These are phyloP conservation scores for Hyperoplus lanceolatus DNA, from an alignment of 2,797 vertebrate species.

Conservation along the genomic window DNA sequence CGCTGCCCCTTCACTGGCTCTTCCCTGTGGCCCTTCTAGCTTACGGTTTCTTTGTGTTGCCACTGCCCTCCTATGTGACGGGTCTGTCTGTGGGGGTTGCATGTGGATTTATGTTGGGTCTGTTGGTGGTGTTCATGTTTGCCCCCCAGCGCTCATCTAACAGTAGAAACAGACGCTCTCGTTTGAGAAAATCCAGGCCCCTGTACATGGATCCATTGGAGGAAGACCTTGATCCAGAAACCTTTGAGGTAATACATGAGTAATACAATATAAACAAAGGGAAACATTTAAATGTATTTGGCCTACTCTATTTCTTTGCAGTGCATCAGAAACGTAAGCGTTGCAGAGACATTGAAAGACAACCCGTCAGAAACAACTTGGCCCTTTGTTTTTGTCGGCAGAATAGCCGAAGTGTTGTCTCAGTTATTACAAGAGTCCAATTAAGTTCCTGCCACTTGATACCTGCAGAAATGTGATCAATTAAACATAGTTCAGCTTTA, in stretches of 20 bases:
- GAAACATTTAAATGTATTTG: background rate
- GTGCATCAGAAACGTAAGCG: background rate
- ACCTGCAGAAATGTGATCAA: background rate
- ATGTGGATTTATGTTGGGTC: slow-evolving; percentile 87
- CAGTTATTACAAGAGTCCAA: background rate
- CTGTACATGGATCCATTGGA: slow-evolving; percentile 44
- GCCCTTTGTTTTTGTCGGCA: too few relatives aligned
- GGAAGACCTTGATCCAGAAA: slow-evolving; percentile 56
- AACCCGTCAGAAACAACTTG: background rate
- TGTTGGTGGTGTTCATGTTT: slow-evolving; percentile 84
- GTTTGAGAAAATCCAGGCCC: slow-evolving; percentile 28
- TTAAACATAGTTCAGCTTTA: background rate
- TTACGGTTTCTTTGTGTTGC: slow-evolving; percentile 89
- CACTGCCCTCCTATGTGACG: slow-evolving; percentile 87
- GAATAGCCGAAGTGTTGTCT: background rate
- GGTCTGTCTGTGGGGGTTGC: slow-evolving; percentile 88
- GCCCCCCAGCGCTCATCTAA: slow-evolving; percentile 47
- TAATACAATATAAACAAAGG: slow-evolving; percentile 9
- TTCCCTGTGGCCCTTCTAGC: slow-evolving; percentile 83
- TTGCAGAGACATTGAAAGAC: slow-evolving; percentile 6
- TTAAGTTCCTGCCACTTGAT: background rate
- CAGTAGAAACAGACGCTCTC: slow-evolving; percentile 21
- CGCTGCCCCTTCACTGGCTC: slow-evolving; percentile 84
- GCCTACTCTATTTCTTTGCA: background rate
- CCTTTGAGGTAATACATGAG: slow-evolving; percentile 82